These are phyloP conservation scores for Drosophila neonasuta DNA, from an alignment of 2,888 invertebrate genomes.

Conservation along the genomic window DNA sequence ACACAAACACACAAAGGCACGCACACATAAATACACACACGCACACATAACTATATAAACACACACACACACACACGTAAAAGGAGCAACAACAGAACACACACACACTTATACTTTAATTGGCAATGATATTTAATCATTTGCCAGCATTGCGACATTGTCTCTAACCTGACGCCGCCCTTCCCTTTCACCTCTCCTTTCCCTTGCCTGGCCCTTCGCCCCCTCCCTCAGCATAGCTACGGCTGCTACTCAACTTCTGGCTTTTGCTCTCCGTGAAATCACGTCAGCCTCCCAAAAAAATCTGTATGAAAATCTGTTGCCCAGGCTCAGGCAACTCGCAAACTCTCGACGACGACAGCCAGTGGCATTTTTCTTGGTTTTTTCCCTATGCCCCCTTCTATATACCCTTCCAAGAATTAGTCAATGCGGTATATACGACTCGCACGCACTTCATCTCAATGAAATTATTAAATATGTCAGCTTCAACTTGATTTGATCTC, in stretches of 20 bases:
- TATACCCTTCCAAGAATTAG: not conserved
- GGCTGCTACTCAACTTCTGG: not conserved
- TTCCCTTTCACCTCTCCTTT: not conserved
- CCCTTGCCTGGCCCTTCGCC: not conserved
- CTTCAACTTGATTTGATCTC: too few species aligned
- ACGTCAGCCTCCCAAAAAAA: constrained; percentile 7
- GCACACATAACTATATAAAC: not conserved
- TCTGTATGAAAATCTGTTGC: constrained; percentile 31
- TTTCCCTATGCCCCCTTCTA: too few species aligned
- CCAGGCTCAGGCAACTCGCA: constrained; percentile 16
- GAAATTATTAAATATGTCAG: not conserved
- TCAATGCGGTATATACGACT: not conserved
- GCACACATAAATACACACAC: not conserved
- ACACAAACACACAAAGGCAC: constrained; percentile 12
- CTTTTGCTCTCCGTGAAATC: constrained; percentile 11
- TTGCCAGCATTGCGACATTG: constrained; percentile 28
- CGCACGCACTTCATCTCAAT: not conserved
- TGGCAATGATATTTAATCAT: constrained; percentile 49
- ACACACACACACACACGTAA: not conserved
- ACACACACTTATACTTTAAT: constrained; percentile 34
- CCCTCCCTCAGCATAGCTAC: not conserved
- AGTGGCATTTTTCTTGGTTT: constrained; percentile 20
- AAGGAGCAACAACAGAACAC: constrained; percentile 5
- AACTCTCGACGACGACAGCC: constrained; percentile 22
- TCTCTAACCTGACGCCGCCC: not conserved